phyloP scores from a whole-genome alignment of 2,888 invertebrate genomes.

The Protophormia terraenovae region DNA sequence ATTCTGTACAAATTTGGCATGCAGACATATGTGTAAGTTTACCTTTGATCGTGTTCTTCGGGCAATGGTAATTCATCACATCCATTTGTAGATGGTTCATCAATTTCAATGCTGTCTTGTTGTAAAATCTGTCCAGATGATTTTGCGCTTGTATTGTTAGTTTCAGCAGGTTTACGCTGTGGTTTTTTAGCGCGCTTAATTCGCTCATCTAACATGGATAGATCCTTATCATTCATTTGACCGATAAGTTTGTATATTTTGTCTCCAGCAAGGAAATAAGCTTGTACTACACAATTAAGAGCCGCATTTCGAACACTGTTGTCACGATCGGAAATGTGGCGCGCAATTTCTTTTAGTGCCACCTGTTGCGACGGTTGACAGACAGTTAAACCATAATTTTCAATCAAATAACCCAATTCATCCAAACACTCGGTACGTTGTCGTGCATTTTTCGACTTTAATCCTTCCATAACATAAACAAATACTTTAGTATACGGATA shows the following conservation, averaged over 20 bases:
- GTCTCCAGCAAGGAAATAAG: slow-evolving; percentile 95
- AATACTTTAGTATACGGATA: slow-evolving; percentile 95
- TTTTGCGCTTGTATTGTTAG: slow-evolving; percentile 69
- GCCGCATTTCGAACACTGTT: slow-evolving; percentile 98
- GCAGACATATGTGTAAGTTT: background rate
- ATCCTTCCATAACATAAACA: slow-evolving; percentile 94
- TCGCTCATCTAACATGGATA: slow-evolving; percentile 95
- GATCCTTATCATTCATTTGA: slow-evolving; percentile 96
- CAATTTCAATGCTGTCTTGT: slow-evolving; percentile 81
- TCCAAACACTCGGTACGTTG: slow-evolving; percentile 98
- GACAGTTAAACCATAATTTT: slow-evolving; percentile 91
- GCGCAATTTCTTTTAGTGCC: slow-evolving; percentile 92
- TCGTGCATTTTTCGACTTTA: slow-evolving; percentile 97
- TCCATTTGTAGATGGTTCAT: slow-evolving; percentile 79
- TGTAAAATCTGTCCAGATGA: slow-evolving; percentile 74
- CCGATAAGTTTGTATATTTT: slow-evolving; percentile 94
- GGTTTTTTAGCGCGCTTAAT: slow-evolving; percentile 93
- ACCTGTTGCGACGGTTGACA: slow-evolving; percentile 90
- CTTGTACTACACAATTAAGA: slow-evolving; percentile 95
- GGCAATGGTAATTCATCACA: slow-evolving; percentile 77
- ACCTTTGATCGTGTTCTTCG: slow-evolving; percentile 74
- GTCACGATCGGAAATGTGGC: slow-evolving; percentile 97
- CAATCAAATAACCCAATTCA: slow-evolving; percentile 92
- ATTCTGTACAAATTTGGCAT: background rate
- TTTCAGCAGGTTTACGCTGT: slow-evolving; percentile 80